Percentiles rank a stretch among this genome's conserved stretches.
Conservation (phyloP, 2,888 invertebrate species). For the Saturnia japonica region DNA sequence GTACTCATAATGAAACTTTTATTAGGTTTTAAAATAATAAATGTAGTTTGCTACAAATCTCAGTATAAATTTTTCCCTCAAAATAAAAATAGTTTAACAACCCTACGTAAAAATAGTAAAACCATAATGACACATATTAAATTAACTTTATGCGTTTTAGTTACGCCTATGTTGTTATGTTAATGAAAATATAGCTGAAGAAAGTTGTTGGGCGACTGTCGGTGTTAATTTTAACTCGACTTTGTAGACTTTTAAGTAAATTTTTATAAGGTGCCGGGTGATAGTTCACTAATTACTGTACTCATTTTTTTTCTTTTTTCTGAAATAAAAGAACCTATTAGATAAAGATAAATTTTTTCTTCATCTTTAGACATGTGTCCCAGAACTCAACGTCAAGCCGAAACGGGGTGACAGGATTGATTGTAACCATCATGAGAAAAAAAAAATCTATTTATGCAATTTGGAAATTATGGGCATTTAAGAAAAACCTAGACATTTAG, state of each 20-base stretch:
- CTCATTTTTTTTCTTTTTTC: background rate
- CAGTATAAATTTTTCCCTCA: background rate
- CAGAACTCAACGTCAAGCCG: no score
- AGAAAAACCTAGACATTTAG: no score
- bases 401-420: no score
- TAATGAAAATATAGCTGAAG: background rate
- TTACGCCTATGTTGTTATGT: slow-evolving; percentile 9
- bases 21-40: no score
- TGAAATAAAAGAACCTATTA: no score
- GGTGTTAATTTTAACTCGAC: slow-evolving; percentile 6
- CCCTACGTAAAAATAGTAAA: background rate
- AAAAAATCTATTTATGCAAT: no score
- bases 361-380: no score
- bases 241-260: background rate
- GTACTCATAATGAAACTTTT: no score
- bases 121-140: background rate
- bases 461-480: no score
- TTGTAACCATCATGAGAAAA: no score
- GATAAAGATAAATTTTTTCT: no score
- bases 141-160: background rate
- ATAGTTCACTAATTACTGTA: background rate
- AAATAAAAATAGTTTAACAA: background rate
- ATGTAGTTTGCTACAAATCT: background rate
- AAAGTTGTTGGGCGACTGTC: background rate
- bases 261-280: background rate